Evolutionary conservation across 2,888 invertebrate genomes (phyloP).

Genomic region (Euzophera pinguis): DNA sequence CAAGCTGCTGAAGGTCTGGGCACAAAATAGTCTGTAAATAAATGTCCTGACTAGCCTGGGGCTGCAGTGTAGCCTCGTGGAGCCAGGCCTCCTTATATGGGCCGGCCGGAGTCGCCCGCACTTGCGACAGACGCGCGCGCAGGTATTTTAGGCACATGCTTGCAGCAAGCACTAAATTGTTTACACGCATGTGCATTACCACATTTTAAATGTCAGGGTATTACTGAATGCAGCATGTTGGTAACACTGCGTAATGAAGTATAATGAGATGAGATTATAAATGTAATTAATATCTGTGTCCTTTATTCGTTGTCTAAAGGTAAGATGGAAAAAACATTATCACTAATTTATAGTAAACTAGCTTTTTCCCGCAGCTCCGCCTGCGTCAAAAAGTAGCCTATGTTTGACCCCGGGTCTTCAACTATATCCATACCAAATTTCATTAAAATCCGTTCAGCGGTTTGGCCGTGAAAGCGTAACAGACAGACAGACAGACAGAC

Average conservation of each 20-base stretch:
- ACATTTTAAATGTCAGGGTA: conserved; percentile 47
- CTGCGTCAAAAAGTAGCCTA: too few species aligned
- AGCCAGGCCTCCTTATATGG: conserved; percentile 61
- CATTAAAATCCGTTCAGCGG: too few species aligned
- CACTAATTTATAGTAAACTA: too few species aligned
- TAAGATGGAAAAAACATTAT: too few species aligned
- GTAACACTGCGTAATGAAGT: background rate
- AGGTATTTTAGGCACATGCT: conserved; percentile 47
- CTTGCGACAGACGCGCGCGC: conserved; percentile 40
- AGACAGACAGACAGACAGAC: too few species aligned
- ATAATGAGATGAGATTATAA: background rate
- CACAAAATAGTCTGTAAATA: background rate
- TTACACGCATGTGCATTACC: conserved; percentile 43
- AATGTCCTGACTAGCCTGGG: conserved; percentile 9
- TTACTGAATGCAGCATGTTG: background rate
- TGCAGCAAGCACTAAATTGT: conserved; percentile 56
- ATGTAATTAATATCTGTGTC: background rate
- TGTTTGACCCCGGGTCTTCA: too few species aligned
- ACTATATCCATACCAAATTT: too few species aligned
- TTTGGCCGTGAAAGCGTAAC: too few species aligned
- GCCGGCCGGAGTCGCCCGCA: conserved; percentile 43
- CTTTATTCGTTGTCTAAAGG: too few species aligned
- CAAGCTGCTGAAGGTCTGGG: background rate
- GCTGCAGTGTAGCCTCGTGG: conserved; percentile 51
- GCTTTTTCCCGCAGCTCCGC: too few species aligned